Conservation (phyloP, 2,113 vertebrate genomes). For the Noturus placidus region DNA sequence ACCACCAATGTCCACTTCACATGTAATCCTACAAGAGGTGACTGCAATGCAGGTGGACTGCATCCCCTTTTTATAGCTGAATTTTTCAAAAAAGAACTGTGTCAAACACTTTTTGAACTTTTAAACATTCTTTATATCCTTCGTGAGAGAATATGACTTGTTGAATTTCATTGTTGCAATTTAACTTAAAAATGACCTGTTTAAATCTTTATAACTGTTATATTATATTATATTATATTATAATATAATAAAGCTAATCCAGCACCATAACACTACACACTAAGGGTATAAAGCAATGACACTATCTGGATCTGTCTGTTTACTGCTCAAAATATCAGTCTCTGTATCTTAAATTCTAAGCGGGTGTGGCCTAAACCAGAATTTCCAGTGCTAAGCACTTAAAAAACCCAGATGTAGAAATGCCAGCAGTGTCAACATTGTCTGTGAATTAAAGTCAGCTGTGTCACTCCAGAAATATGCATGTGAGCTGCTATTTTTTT, state of each 20-base stretch:
- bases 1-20: background rate
- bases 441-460: background rate
- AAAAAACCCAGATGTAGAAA: background rate
- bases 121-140: background rate
- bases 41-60: background rate
- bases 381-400: background rate
- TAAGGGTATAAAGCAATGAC: background rate
- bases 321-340: background rate
- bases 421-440: background rate
- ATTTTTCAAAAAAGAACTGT: background rate
- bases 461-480: background rate
- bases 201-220: conserved; percentile 6
- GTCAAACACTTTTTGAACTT: background rate
- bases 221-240: too few species aligned
- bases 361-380: conserved; percentile 6
- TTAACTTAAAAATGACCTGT: background rate
- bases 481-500: too few species aligned
- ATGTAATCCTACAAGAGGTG: background rate
- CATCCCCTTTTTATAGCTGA: background rate
- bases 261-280: background rate
- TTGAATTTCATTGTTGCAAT: background rate
- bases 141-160: background rate
- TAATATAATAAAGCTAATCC: background rate
- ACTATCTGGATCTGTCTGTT: background rate
- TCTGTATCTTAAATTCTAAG: background rate